A percentile compares a stretch with the other conserved stretches of the same genome.
phyloP scores from a whole-genome alignment of 2,113 vertebrate genomes.

The Archocentrus centrarchus region DNA sequence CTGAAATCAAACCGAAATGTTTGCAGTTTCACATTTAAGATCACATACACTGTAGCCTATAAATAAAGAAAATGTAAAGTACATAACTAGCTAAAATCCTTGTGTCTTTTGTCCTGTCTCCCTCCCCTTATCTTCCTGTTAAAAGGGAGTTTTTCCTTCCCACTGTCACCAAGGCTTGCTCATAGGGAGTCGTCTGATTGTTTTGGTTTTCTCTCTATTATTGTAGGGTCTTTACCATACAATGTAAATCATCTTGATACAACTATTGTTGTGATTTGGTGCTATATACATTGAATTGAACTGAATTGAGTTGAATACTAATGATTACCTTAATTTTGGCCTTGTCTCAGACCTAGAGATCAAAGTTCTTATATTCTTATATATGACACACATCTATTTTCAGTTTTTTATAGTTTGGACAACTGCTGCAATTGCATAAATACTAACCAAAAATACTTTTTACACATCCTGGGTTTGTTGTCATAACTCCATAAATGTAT shows the following conservation, averaged over 20 bases:
- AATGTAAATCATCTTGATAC: too few relatives aligned
- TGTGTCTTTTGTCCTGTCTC: not conserved
- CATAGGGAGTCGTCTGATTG: not conserved
- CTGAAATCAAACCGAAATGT: not conserved
- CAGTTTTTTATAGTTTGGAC: not conserved
- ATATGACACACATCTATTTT: too few relatives aligned
- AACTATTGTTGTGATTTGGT: too few relatives aligned
- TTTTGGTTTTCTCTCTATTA: not conserved
- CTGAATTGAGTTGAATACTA: too few relatives aligned
- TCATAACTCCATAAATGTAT: not conserved
- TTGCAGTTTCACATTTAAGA: too few relatives aligned
- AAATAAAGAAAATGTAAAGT: not conserved
- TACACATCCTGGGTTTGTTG: not conserved
- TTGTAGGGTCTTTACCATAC: too few relatives aligned
- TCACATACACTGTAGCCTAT: not conserved
- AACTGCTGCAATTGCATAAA: not conserved
- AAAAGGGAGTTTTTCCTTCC: not conserved
- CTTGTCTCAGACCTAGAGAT: too few relatives aligned
- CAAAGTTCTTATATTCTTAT: too few relatives aligned
- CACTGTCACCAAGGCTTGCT: accelerated
- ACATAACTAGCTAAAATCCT: not conserved
- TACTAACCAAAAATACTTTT: not conserved
- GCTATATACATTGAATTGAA: too few relatives aligned
- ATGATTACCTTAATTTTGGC: too few relatives aligned
- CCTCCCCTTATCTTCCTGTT: not conserved